These are phyloP conservation scores for Sternotherus odoratus DNA, from an alignment of 2,797 vertebrate species.

Conservation along the genomic window DNA sequence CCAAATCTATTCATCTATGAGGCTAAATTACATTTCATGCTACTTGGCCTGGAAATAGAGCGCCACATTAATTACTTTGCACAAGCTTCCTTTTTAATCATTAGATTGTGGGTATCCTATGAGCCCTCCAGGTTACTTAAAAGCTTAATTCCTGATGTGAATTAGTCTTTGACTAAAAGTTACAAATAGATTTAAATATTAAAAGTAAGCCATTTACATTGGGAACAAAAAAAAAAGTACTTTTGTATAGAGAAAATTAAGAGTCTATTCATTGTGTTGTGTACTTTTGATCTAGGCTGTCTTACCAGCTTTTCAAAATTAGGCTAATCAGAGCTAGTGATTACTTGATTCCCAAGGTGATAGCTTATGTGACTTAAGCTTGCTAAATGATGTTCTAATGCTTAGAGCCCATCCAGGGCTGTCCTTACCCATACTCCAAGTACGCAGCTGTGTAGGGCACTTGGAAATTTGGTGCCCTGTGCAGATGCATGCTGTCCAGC, in stretches of 20 bases:
- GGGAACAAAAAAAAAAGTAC: background rate
- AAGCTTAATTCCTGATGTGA: background rate
- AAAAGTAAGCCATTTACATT: fast-evolving
- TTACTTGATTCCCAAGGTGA: background rate
- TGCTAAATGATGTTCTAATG: background rate
- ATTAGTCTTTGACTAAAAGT: conserved; percentile 2
- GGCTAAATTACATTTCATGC: background rate
- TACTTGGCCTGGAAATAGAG: background rate
- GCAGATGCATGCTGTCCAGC: no score
- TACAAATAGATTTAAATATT: background rate
- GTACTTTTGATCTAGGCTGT: background rate
- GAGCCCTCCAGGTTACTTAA: background rate
- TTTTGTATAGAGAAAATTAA: background rate
- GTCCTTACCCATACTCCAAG: no score
- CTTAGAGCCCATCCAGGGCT: background rate
- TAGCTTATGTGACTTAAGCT: background rate
- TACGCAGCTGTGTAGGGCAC: no score
- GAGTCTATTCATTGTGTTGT: background rate
- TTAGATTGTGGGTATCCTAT: background rate
- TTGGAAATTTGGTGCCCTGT: no score
- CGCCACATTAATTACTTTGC: background rate
- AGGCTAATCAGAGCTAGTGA: background rate
- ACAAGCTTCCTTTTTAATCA: background rate
- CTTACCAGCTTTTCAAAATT: background rate
- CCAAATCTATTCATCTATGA: background rate